Base-by-base conservation (phyloP, 2,113 vertebrate genomes). In the Thomomys bottae region DNA sequence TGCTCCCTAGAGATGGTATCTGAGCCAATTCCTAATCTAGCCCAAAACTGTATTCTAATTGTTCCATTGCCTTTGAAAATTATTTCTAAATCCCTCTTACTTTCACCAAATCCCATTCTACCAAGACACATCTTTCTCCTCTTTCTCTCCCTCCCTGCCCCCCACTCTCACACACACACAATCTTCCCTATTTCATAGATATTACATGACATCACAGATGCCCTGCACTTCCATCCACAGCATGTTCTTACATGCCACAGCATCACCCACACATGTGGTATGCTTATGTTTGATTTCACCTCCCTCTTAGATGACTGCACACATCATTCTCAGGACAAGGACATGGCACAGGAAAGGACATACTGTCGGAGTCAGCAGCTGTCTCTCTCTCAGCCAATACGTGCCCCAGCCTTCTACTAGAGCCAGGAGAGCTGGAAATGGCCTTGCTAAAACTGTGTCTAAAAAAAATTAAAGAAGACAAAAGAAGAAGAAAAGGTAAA, bases 361-460 rank as follows among this genome's bases (percentile, higher is more conserved):
- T 20, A 11, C 75, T 8, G 36, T 67, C 24, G 26, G 42, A 79
- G 61, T 78, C 59, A 54, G 80, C 15, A 30, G 76, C 67, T 76
- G 45, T 17, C 77, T 67, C 0, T 0, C 59, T 79, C 71, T 30
- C 5, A 54, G 82, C 7, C 8, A 18, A 17, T 3, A 12, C 24
- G 61, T 59, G 34, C 63, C 49, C 49, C 38, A 57, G 32, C 17
- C 24, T 40, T 66, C 34, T 71, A 38, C 45, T 70, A n/a, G 81
- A 59, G 24, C 17, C 4, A 30, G 68, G 63, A 67, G 24, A 66
- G 40, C 2, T 3, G 18, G 34, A 49, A 17, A 42, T 64, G 77
- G 36, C 32, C 34, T 11, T 57, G 88, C 80, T 71, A 57, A 18
- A 88, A 54, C 54, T 81, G 72, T 77, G 67, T 42, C 84, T 80